Evolutionary conservation across 2,113 vertebrate species (phyloP), one percentile per base, ranked within the genome.

Genomic region (Zapornia atra): DNA sequence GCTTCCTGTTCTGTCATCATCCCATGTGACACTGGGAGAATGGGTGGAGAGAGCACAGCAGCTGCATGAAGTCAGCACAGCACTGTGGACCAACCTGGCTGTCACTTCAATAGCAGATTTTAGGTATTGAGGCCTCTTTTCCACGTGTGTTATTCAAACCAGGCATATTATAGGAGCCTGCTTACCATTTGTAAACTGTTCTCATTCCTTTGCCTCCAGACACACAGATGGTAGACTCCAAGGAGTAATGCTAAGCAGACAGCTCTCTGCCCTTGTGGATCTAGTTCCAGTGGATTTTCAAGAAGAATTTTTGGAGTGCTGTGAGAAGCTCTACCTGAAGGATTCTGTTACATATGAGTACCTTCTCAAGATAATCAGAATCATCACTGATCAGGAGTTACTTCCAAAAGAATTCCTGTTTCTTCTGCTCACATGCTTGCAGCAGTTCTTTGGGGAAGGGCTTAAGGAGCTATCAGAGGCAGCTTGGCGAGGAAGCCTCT

Each of bases 51-150:
- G 98, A 95, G 97, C 98, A 64, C 98, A 98, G 76, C 99, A 99
- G 97, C 98, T 99, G 53, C 98, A 97, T 89, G 98, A 99, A 64
- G 95, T 99, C 65, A 98, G 94, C 59, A 94, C 98, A 2, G 97
- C 97, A 16, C 96, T 99, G 75, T 99, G 99, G 99, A 98, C 99
- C 89, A 99, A 99, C 86, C 97, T 99, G 98, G 91, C 98, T 77
- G 46, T 99, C 29, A 90, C 97, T 71, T 98, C 98, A 9, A 33
- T 98, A 76, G 98, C 98, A 56, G 98, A 98, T 26, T 99, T 99
- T 97, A 99, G 99, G 99, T 99, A 98, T 77, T 85, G 22, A 70
- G 78, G 80, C 4, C 21, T 36, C 53, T 91, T 15, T 86, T 77
- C 13, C 16, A 40, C 6, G 2, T 0, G 11, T 1, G 2, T 46